Evolutionary conservation across 2,113 vertebrate species (phyloP).

Genomic region (Bambusicola thoracicus): DNA sequence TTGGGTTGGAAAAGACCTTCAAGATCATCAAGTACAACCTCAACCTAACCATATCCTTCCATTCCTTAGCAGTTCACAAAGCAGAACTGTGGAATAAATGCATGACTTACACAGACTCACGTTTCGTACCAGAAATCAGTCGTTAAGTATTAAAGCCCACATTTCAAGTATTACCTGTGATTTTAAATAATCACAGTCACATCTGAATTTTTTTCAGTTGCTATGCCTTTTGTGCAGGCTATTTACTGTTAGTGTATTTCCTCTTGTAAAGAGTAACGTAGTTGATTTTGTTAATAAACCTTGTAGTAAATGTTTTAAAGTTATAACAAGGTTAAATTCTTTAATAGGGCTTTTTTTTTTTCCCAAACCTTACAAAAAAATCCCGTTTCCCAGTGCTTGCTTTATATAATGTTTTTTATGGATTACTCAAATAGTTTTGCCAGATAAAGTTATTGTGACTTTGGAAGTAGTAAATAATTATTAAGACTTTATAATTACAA

Average conservation of each 20-base stretch:
- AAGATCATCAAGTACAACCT: no score
- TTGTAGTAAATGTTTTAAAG: background rate
- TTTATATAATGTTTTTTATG: background rate
- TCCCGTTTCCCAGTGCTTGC: background rate
- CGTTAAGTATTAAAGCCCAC: background rate
- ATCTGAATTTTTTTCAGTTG: background rate
- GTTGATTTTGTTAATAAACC: background rate
- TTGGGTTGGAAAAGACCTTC: no score
- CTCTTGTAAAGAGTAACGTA: background rate
- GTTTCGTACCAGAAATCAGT: background rate
- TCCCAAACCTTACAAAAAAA: background rate
- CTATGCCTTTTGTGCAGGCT: background rate
- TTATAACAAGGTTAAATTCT: background rate
- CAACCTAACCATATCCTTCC: background rate
- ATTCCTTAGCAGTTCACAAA: background rate
- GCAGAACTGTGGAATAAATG: background rate
- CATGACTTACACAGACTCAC: background rate
- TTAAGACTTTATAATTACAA: background rate
- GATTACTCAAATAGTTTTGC: background rate
- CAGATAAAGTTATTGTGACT: background rate
- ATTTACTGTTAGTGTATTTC: background rate
- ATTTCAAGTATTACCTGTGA: background rate
- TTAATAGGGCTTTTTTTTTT: background rate
- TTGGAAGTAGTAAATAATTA: background rate
- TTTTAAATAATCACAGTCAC: background rate